Evolutionary conservation across 2,888 invertebrate genomes (phyloP).

Genomic region (Psylliodes chrysocephalus): DNA sequence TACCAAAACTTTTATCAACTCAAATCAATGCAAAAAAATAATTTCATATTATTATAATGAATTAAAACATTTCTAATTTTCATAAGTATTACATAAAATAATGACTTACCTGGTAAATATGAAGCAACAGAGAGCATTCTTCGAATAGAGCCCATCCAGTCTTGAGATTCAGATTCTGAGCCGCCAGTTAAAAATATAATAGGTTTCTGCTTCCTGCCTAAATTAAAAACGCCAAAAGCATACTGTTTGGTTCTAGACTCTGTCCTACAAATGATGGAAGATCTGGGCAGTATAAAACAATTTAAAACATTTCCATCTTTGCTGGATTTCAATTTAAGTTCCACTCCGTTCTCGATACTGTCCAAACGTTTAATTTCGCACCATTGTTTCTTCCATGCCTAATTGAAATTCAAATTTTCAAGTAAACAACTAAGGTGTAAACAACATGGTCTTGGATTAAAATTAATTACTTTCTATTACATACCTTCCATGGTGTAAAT

Average conservation of each 20-base stretch:
- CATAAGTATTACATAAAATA: too few relatives aligned
- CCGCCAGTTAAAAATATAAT: slow-evolving; percentile 73
- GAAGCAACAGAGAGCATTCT: slow-evolving; percentile 65
- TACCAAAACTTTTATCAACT: too few relatives aligned
- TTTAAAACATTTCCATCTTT: slow-evolving; percentile 59
- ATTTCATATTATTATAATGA: too few relatives aligned
- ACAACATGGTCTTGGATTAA: neutral
- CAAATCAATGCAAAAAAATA: too few relatives aligned
- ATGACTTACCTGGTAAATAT: slow-evolving; percentile 60
- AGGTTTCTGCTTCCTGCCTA: slow-evolving; percentile 69
- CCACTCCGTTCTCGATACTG: slow-evolving; percentile 67
- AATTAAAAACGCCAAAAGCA: slow-evolving; percentile 75
- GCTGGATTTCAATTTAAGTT: slow-evolving; percentile 69
- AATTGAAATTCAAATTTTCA: slow-evolving; percentile 8
- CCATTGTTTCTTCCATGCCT: slow-evolving; percentile 77
- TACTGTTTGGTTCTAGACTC: slow-evolving; percentile 74
- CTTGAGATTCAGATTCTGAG: slow-evolving; percentile 73
- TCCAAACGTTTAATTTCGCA: slow-evolving; percentile 71
- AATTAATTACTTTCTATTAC: too few relatives aligned
- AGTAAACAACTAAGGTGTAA: neutral
- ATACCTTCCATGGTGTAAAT: slow-evolving; percentile 74
- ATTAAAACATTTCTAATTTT: too few relatives aligned
- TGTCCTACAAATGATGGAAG: slow-evolving; percentile 71
- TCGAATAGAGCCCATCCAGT: slow-evolving; percentile 76
- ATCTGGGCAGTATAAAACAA: slow-evolving; percentile 69